Evolutionary conservation across 64 coral and sea anemone species (phyloP).

Genomic region (Dendronephthya gigantea): DNA sequence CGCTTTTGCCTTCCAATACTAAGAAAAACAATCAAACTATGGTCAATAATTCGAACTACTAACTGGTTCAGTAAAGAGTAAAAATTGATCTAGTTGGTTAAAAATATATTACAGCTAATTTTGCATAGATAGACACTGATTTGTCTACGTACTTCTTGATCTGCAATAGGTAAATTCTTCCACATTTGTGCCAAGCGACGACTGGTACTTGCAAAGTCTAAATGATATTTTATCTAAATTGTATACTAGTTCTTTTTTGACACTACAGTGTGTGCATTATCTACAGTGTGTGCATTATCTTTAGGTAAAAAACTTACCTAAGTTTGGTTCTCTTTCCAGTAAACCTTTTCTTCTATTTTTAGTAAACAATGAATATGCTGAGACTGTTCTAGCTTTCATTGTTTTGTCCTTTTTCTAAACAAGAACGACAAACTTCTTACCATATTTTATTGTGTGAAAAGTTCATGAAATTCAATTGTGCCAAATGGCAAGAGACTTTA

Average conservation of each 20-base stretch:
- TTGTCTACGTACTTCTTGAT: background rate
- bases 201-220: slow-evolving; percentile 9
- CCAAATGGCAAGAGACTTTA: too few species aligned
- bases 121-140: background rate
- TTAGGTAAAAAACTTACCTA: background rate
- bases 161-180: background rate
- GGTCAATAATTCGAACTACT: too few species aligned
- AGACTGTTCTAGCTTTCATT: background rate
- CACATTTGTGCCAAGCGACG: slow-evolving; percentile 9
- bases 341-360: slow-evolving; percentile 14
- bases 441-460: too few species aligned
- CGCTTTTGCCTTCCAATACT: slow-evolving; percentile 5
- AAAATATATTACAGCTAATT: background rate
- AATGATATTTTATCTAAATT: background rate
- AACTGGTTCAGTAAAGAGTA: too few species aligned
- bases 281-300: background rate
- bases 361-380: background rate
- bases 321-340: background rate
- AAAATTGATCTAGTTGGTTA: too few species aligned
- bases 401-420: background rate
- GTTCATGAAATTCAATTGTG: too few species aligned
- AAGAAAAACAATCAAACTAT: background rate
- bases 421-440: background rate
- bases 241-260: background rate
- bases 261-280: background rate